phyloP scores from a whole-genome alignment of 2,113 vertebrate species.

The Trogon melanurus region DNA sequence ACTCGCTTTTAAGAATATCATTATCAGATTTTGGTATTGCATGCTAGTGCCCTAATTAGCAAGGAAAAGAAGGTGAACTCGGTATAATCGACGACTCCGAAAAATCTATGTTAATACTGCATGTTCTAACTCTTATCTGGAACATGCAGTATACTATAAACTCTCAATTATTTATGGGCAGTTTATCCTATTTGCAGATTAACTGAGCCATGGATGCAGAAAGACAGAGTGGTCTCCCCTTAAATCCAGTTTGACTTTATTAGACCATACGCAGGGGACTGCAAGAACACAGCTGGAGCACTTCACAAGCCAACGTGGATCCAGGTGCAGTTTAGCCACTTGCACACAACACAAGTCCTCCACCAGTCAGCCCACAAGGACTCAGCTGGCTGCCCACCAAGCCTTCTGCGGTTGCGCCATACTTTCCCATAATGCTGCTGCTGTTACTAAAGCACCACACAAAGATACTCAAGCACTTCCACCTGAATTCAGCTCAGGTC shows the following conservation, averaged over 20 bases:
- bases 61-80: slow-evolving; percentile 15
- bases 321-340: slow-evolving; percentile 8
- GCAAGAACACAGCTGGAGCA: slow-evolving; percentile 36
- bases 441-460: background rate
- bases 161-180: slow-evolving; percentile 9
- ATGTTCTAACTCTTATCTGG: background rate
- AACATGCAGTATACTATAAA: background rate
- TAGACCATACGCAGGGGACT: background rate
- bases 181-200: slow-evolving; percentile 44
- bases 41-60: background rate
- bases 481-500: background rate
- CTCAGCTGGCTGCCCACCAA: background rate
- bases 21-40: background rate
- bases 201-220: background rate
- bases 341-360: background rate
- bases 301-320: background rate
- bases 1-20: background rate
- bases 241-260: slow-evolving; percentile 37
- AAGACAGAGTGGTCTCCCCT: background rate
- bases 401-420: background rate
- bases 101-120: background rate
- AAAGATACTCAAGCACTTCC: background rate
- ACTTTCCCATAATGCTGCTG: accelerated
- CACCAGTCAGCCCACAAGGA: background rate
- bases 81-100: background rate